phyloP scores from a whole-genome alignment of 2,797 vertebrate genomes.

The Helicolenus hilgendorfi region DNA sequence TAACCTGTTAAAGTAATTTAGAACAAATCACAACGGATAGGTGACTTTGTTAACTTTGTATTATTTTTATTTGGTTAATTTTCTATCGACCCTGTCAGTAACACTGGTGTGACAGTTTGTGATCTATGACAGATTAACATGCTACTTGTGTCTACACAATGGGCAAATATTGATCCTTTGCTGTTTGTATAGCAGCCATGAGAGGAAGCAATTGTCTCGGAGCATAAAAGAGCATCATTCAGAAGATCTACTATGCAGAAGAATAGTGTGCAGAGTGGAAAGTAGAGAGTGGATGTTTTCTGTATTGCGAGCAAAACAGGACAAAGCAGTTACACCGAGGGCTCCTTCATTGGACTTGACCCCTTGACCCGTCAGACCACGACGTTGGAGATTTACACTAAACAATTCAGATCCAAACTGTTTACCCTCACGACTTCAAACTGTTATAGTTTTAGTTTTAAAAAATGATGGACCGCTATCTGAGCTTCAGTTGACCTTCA shows the following conservation, averaged over 20 bases:
- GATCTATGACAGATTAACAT: neutral
- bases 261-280: neutral
- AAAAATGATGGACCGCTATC: neutral
- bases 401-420: neutral
- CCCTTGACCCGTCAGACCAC: neutral
- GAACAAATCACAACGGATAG: neutral
- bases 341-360: neutral
- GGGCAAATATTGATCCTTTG: neutral
- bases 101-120: neutral
- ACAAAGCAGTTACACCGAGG: neutral
- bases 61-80: neutral
- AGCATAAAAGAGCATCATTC: neutral
- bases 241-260: fast-evolving
- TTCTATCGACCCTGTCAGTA: neutral
- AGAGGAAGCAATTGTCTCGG: neutral
- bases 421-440: neutral
- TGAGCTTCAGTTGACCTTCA: neutral
- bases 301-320: neutral
- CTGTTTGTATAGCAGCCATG: neutral
- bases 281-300: neutral
- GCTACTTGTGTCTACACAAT: neutral
- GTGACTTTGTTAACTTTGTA: neutral
- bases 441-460: neutral
- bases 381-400: neutral
- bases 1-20: neutral